Conservation (phyloP, 2,113 vertebrate genomes). For the Oncorhynchus gorbuscha region DNA sequence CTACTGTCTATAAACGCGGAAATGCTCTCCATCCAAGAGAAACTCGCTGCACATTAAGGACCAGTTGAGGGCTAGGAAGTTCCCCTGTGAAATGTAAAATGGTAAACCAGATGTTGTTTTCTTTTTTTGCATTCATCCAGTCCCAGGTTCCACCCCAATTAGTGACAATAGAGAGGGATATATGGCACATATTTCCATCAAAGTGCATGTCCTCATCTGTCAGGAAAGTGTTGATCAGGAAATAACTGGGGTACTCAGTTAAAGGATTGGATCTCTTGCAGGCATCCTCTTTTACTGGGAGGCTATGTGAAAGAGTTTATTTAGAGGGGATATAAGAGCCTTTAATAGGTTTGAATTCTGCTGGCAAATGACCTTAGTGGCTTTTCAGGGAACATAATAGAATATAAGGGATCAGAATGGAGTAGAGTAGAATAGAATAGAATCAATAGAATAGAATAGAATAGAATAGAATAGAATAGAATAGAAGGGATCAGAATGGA, state of each 20-base stretch:
- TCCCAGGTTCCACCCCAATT: background rate
- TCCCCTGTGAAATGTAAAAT: conserved; percentile 35
- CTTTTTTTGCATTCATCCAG: background rate
- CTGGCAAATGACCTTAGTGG: too few species aligned
- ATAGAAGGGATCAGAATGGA: too few species aligned
- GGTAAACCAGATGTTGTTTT: conserved; percentile 22
- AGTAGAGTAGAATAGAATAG: too few species aligned
- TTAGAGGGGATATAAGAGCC: too few species aligned
- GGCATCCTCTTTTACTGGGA: too few species aligned
- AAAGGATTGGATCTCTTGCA: background rate
- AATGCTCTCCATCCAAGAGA: conserved; percentile 1
- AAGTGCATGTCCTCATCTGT: background rate
- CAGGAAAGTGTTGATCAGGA: background rate
- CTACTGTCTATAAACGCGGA: conserved; percentile 10
- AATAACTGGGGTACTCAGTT: background rate
- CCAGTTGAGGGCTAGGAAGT: conserved; percentile 28
- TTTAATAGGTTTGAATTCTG: too few species aligned
- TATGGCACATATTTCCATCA: background rate
- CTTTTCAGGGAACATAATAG: too few species aligned
- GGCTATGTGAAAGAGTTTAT: too few species aligned
- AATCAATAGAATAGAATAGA: too few species aligned
- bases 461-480: too few species aligned
- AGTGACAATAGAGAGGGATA: background rate
- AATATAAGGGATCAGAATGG: too few species aligned
- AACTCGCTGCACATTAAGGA: background rate